Base-by-base conservation (phyloP, 1,140 invertebrate species). In the Brachionus calyciflorus region DNA sequence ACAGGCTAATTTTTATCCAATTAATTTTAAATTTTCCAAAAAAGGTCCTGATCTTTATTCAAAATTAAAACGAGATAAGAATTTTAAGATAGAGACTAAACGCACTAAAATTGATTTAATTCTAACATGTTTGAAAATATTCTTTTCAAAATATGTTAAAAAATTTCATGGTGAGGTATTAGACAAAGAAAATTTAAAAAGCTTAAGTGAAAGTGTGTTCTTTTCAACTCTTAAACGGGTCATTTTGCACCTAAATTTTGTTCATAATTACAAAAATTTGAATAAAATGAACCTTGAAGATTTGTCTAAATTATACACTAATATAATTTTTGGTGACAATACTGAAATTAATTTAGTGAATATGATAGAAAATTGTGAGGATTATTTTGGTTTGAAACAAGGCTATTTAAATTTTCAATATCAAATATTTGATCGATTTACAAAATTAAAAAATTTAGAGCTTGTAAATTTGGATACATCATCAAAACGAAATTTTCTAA, bases 291-390 rank as follows among this genome's bases (percentile, higher is more conserved):
- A 26, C 3, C 7, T 28, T 14, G 28, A 73, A 6, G 10, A 51
- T 73, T 53, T 73, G 46, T 55, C 30, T n/a, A 21, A 17, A n/a
- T 40, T 33, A 19, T 73, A 51, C 19, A 40, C 24, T 12, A 55
- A 9, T 9, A 5, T 73, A 6, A 37, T 73, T 41, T 60, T 33
- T 19, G n/a, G 7, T n/a, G 26, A 51, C n/a, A 41, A 51, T 28
- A 33, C 10, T 33, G 17, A 17, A 17, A 28, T 10, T 12, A 37
- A 37, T 9, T n/a, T 73, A 21, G 26, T 21, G 17, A 37, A 24
- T 49, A 33, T 73, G 26, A 26, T 53, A 9, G 51, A 73, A 17
- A 73, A 73, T 17, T 73, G 69, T 73, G 46, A 49, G 9, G 30
- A 40, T 49, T 37, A 28, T 12, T 73, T 51, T 41, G 33, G 30